Conservation (phyloP, 2,888 invertebrate genomes). For the Alsophila aescularia region DNA sequence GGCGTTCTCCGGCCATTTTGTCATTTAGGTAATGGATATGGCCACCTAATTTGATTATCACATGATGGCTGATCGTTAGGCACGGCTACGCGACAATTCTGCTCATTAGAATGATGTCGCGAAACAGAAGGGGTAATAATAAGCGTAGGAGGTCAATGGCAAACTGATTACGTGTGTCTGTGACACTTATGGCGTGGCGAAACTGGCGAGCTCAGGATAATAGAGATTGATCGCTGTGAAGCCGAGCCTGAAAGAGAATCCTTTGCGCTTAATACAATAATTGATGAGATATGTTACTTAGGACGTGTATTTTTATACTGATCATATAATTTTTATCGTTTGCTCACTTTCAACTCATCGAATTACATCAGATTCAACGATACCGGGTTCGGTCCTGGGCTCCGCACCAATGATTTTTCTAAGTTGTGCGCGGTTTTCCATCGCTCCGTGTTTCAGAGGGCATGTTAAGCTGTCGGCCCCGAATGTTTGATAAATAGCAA, state of each 20-base stretch:
- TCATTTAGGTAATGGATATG: slow-evolving; percentile 40
- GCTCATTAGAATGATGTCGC: slow-evolving; percentile 19
- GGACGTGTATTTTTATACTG: no score
- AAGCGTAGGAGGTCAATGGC: slow-evolving; percentile 23
- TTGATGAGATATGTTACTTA: background rate
- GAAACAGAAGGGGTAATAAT: slow-evolving; percentile 17
- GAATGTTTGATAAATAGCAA: no score
- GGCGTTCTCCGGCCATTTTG: slow-evolving; percentile 39
- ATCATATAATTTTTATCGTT: no score
- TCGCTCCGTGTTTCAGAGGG: no score
- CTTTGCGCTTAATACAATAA: background rate
- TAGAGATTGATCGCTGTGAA: slow-evolving; percentile 13
- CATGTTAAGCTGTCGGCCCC: no score
- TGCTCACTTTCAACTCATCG: no score
- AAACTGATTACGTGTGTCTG: slow-evolving; percentile 13
- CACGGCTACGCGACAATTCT: slow-evolving; percentile 33
- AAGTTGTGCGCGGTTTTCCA: no score
- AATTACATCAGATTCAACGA: no score
- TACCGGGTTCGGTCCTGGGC: no score
- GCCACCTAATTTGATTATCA: slow-evolving; percentile 37
- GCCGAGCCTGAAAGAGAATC: background rate
- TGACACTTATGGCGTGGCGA: slow-evolving; percentile 8
- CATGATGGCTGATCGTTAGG: slow-evolving; percentile 30
- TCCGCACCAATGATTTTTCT: no score
- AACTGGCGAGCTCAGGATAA: slow-evolving; percentile 3